A percentile compares a stretch with the other conserved stretches of the same genome.
These are phyloP conservation scores for Tenrec ecaudatus DNA, from an alignment of 2,113 vertebrate species.

Conservation along the genomic window DNA sequence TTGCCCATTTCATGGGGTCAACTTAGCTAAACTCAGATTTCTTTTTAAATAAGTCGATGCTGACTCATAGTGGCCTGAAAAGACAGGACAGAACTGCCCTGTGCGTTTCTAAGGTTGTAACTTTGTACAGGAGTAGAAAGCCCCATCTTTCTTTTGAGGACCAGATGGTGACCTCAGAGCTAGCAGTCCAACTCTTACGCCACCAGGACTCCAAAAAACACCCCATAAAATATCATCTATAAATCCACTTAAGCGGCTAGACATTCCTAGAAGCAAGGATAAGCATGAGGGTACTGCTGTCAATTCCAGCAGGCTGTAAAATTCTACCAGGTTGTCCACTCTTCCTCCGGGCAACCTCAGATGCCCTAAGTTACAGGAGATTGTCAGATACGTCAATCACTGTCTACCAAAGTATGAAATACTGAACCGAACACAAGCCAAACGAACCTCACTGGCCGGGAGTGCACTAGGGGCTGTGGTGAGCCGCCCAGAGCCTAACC, in stretches of 20 bases:
- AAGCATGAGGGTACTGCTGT: neutral
- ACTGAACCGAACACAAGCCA: no score
- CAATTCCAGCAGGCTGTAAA: neutral
- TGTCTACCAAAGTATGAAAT: neutral
- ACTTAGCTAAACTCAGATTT: conserved; percentile 52
- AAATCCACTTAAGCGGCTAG: neutral
- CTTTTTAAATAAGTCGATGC: no score
- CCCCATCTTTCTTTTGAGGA: no score
- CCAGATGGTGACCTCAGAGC: no score
- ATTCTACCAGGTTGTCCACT: neutral
- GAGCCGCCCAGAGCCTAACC: no score
- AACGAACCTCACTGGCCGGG: no score
- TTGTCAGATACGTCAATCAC: neutral
- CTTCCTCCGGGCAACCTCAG: neutral
- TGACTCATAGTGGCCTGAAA: no score
- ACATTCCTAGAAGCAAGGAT: neutral
- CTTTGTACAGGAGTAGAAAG: no score
- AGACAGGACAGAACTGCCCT: no score
- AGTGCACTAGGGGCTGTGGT: no score
- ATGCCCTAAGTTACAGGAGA: conserved; percentile 8
- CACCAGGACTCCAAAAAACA: neutral
- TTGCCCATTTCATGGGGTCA: neutral
- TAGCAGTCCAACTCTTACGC: no score
- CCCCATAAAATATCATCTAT: neutral
- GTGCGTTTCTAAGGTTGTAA: no score